Base-by-base conservation (phyloP, 2,888 invertebrate genomes). In the Philonicus albiceps region DNA sequence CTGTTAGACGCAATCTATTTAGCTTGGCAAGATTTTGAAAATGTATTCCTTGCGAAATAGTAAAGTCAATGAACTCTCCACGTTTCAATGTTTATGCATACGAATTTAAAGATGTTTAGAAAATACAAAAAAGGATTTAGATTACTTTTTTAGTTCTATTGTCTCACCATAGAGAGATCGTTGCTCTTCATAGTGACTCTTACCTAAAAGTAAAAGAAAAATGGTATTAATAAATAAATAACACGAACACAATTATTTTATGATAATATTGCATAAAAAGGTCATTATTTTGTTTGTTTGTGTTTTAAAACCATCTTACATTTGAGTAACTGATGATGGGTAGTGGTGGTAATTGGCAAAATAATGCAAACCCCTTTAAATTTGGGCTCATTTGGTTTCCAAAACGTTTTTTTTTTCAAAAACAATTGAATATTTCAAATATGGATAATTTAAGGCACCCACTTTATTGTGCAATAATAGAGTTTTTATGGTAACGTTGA, bases 61-160 rank as follows among this genome's bases (percentile, higher is more conserved):
- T 76, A 16, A n/a, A 76, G 76, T 76, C 76, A 76, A 40, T 43
- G 76, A 76, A 76, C 76, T 76, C 27, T 76, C 37, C 76, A 43
- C 22, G 76, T 76, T 40, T 76, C 37, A 34, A 19, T 37, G 76
- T 11, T 37, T 37, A 19, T 55, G n/a, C 11, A 11, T 22, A 27
- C 5, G 27, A 64, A 0, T 74, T 74, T 2, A 74, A 74, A 37
- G 4, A 31, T 30, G 19, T 73, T 22, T 73, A 30, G n/a, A 74
- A 74, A 74, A 34, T 74, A 30, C 37, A 2, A 8, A 19, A 74
- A 6, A 16, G 11, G 16, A 31, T 34, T 74, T 74, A 74, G 19
- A 5, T 19, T 34, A n/a, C 19, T 34, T 34, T 31, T 19, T 31
- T 37, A 74, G 31, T 11, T n/a, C 49, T 49, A 49, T n/a, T 49